These are phyloP conservation scores for Schizothorax lantsangensis DNA, from an alignment of 2,797 vertebrate genomes.

Conservation along the genomic window DNA sequence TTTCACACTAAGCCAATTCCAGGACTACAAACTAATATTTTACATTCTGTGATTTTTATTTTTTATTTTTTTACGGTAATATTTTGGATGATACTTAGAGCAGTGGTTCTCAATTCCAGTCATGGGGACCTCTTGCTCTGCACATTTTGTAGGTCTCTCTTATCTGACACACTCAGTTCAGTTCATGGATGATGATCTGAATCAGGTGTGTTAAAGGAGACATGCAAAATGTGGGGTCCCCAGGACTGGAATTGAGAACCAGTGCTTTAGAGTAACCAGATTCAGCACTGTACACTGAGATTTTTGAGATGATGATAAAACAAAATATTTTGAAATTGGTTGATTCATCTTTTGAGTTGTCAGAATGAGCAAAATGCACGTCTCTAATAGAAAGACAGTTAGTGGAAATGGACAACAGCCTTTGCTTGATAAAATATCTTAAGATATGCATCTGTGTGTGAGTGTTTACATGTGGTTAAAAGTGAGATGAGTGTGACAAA, in stretches of 20 bases:
- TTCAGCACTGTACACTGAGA: background rate
- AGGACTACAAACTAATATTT: background rate
- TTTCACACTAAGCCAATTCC: background rate
- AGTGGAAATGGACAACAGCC: background rate
- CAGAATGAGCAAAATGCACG: background rate
- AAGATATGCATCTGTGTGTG: background rate
- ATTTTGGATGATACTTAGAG: too few relatives aligned
- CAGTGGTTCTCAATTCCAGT: background rate
- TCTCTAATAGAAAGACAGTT: background rate
- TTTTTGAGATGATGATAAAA: background rate
- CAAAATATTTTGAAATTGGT: background rate
- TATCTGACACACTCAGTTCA: background rate
- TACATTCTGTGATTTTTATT: background rate
- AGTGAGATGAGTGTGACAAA: background rate
- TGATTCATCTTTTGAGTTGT: background rate
- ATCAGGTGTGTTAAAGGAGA: too few relatives aligned
- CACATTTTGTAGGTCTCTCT: background rate
- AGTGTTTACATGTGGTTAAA: background rate
- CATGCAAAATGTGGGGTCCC: too few relatives aligned
- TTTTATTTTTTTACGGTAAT: background rate
- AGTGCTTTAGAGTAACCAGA: background rate
- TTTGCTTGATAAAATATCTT: slow-evolving; percentile 1
- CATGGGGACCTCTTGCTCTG: too few relatives aligned
- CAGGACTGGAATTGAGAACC: too few relatives aligned
- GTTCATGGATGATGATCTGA: background rate